phyloP scores from a whole-genome alignment of 2,113 vertebrate genomes.

The Ancistrus triradiatus region DNA sequence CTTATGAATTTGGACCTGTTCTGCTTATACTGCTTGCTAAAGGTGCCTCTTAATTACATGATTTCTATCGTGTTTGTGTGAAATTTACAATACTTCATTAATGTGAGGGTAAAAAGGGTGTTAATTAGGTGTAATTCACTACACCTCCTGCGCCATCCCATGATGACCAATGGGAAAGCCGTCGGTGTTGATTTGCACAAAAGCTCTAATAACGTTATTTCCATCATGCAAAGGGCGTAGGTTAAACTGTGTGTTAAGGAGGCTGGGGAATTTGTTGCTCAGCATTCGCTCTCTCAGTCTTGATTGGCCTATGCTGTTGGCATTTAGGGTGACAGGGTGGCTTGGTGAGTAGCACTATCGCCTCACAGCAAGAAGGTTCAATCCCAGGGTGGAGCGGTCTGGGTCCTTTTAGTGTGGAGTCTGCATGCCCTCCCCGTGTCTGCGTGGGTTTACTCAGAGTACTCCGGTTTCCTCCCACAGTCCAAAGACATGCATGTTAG shows the following conservation, averaged over 20 bases:
- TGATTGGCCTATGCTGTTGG: background rate
- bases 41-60: conserved; percentile 52
- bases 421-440: too few species aligned
- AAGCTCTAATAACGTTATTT: conserved; percentile 66
- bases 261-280: conserved; percentile 52
- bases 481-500: too few species aligned
- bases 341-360: too few species aligned
- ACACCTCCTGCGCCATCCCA: conserved; percentile 52
- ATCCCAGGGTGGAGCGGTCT: too few species aligned
- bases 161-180: conserved; percentile 62
- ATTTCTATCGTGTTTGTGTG: conserved; percentile 53
- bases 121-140: conserved; percentile 53
- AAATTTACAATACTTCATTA: conserved; percentile 53
- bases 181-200: conserved; percentile 59
- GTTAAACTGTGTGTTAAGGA: conserved; percentile 61
- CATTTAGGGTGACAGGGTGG: too few species aligned
- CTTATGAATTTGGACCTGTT: too few species aligned
- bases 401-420: too few species aligned
- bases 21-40: conserved; percentile 15
- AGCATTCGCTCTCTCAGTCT: background rate
- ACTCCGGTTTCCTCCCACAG: too few species aligned
- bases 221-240: conserved; percentile 53
- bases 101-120: conserved; percentile 39
- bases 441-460: too few species aligned
- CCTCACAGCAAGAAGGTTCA: too few species aligned